Evolutionary conservation across 2,797 vertebrate species (phyloP).

Genomic region (Spheniscus humboldti): DNA sequence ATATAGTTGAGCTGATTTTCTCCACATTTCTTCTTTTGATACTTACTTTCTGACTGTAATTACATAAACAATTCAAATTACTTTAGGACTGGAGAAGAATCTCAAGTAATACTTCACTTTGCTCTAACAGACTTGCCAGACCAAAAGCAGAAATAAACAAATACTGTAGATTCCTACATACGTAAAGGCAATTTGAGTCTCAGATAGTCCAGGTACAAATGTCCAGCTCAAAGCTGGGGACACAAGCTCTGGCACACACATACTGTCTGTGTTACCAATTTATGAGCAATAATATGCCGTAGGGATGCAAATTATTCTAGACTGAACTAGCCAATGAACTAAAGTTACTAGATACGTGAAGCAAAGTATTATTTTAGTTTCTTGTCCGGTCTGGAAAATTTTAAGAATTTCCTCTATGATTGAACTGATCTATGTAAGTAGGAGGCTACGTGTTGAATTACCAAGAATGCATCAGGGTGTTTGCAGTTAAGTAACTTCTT

Average conservation of each 20-base stretch:
- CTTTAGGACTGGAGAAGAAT: neutral
- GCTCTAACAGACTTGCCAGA: neutral
- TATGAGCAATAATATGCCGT: neutral
- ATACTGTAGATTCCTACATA: neutral
- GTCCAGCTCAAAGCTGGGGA: neutral
- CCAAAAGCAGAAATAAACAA: neutral
- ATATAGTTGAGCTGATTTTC: neutral
- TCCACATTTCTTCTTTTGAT: neutral
- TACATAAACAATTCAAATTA: neutral
- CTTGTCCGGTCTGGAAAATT: neutral
- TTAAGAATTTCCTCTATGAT: neutral
- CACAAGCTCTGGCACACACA: neutral
- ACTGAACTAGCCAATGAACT: neutral
- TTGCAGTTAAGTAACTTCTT: neutral
- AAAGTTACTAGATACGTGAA: neutral
- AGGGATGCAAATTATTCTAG: neutral
- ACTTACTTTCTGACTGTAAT: neutral
- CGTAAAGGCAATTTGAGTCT: neutral
- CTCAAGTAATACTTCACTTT: neutral
- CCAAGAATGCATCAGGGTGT: neutral
- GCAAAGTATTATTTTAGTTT: neutral
- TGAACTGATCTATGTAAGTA: neutral
- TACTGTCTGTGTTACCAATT: neutral
- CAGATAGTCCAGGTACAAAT: neutral
- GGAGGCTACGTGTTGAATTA: neutral